Evolutionary conservation across 23 tunicate genomes (phyloP).

Genomic region (Botrylloides violaceus): DNA sequence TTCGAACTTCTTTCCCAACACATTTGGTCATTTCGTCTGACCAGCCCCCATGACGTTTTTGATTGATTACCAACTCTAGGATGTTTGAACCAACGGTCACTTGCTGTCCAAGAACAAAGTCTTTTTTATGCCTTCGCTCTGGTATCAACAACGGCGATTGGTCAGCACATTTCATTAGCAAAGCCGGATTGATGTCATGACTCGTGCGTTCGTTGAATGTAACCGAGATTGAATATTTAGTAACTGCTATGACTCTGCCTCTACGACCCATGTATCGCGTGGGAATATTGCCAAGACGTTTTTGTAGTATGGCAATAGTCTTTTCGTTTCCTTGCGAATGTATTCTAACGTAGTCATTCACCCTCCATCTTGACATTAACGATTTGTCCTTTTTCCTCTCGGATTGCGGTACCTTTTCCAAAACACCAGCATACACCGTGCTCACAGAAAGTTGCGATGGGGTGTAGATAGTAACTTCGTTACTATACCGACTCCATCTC

Average conservation of each 20-base stretch:
- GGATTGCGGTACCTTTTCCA: background rate
- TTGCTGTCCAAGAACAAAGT: conserved; percentile 5
- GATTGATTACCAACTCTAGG: conserved; percentile 2
- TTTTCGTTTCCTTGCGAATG: background rate
- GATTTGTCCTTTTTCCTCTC: background rate
- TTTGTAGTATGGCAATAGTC: background rate
- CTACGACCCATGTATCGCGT: background rate
- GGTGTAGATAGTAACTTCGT: background rate
- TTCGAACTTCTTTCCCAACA: background rate
- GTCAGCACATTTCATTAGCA: background rate
- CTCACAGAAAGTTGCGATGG: background rate
- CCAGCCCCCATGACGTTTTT: conserved; percentile 15
- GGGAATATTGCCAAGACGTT: conserved; percentile 5
- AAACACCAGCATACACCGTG: conserved; percentile 8
- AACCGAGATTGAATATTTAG: background rate
- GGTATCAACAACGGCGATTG: background rate
- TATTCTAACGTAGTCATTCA: conserved; percentile 11
- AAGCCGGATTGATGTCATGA: background rate
- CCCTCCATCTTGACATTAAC: background rate
- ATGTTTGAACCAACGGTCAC: background rate
- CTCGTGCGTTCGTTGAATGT: conserved; percentile 8
- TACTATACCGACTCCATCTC: background rate
- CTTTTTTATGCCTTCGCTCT: background rate
- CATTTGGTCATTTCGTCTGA: background rate
- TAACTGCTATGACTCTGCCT: conserved; percentile 18